Base-by-base conservation (phyloP, 2,113 vertebrate species). In the Pimephales promelas region DNA sequence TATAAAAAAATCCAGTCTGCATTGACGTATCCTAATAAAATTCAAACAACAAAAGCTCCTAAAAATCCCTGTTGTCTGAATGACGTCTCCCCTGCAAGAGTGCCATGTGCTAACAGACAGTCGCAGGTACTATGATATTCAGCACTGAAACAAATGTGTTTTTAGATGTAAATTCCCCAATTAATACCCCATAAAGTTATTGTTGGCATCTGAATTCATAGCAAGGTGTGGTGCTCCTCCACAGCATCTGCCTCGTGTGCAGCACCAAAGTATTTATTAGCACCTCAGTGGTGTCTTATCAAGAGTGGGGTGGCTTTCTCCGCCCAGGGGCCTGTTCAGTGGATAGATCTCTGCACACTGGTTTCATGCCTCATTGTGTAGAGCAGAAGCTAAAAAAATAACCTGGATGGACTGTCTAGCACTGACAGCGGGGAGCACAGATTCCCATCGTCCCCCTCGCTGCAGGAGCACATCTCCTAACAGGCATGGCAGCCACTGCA, bases 381-480 rank as follows among this genome's bases (percentile, higher is more conserved):
- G 85, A 61, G 83, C 82, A 83, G 83, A 62, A 75, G n/a, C 86
- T 79, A 86, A 85, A 86, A 71, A 61, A 88, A 88, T 83, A 86
- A 79, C 84, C 74, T 86, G 87, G 89, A 86, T 88, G 85, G 87
- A 79, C 87, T 79, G 80, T 86, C 87, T 82, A 79, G 76, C 82
- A 73, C 82, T 84, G 81, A 85, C 84, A 89, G 77, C 83, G 76
- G 77, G 61, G 79, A 77, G 85, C 43, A 87, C 47, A 18, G 71
- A 86, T 83, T 77, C 82, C 72, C 59, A 87, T 84, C 82, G 87
- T 76, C 47, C 88, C 85, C 85, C 85, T 85, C 89, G 85, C 83
- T 84, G 85, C 85, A 83, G 87, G 84, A 88, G 89, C 83, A 85
- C 88, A 85, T 84, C 82, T 86, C 87, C 84, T 82, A 87, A 81